phyloP scores from a whole-genome alignment of 2,797 vertebrate genomes.

The Macroramphosus scolopax region DNA sequence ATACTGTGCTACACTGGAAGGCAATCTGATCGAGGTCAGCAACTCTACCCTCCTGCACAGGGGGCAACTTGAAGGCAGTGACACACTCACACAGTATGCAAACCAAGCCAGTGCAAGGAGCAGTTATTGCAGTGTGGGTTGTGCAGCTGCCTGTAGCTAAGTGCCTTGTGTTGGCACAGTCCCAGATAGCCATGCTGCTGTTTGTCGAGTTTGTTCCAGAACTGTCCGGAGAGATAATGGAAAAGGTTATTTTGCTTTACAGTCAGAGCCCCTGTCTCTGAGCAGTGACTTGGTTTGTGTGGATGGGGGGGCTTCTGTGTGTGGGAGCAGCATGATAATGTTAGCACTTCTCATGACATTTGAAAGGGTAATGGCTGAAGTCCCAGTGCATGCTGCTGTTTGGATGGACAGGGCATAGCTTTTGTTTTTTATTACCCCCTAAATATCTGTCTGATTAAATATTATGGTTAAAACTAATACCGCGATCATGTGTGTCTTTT shows the following conservation, averaged over 20 bases:
- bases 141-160: slow-evolving; percentile 50
- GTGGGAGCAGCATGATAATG: slow-evolving; percentile 37
- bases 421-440: slow-evolving; percentile 5
- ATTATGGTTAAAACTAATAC: neutral
- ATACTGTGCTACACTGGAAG: slow-evolving; percentile 48
- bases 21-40: slow-evolving; percentile 60
- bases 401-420: neutral
- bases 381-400: slow-evolving; percentile 19
- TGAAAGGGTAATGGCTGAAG: slow-evolving; percentile 35
- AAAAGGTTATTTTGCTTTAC: slow-evolving; percentile 62
- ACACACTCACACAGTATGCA: slow-evolving; percentile 23
- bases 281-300: slow-evolving; percentile 37
- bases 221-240: slow-evolving; percentile 61
- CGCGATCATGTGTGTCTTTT: neutral
- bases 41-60: slow-evolving; percentile 40
- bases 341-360: slow-evolving; percentile 51
- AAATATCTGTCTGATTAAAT: slow-evolving; percentile 2
- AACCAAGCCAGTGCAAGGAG: slow-evolving; percentile 19
- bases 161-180: slow-evolving; percentile 55
- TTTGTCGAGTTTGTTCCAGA: slow-evolving; percentile 53
- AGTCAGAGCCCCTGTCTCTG: slow-evolving; percentile 33
- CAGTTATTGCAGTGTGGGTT: slow-evolving; percentile 31
- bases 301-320: slow-evolving; percentile 30
- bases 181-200: slow-evolving; percentile 52
- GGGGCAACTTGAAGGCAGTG: slow-evolving; percentile 39